Evolutionary conservation across 1,140 invertebrate species (phyloP), one percentile per base, ranked within the genome.

Genomic region (Drosophila sucinea): DNA sequence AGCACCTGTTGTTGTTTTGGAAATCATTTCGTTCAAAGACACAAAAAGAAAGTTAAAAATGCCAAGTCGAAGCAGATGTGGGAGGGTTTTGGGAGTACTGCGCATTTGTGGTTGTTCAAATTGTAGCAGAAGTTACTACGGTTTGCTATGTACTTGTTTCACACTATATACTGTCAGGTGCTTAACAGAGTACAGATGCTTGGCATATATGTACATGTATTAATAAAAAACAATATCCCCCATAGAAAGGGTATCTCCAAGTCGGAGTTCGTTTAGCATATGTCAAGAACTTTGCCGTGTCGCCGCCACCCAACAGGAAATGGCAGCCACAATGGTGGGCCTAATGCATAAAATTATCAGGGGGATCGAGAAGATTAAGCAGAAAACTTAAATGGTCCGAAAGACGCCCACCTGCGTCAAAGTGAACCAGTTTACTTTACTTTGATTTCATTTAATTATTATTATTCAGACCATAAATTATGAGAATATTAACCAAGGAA

Each of bases 41-140:
- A 87, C 83, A 89, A 83, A 86, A 89, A 89, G 83, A 87, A 87
- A 87, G 83, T 86, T 78, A 83, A 69, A 75, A 67, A 63, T 77
- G 67, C 70, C 62, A 68, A 27, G 51, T 60, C 55, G 17, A 38
- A 29, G 62, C 47, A 44, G 17, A 25, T 64, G 67, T 56, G 25
- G 56, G 60, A 10, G 23, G 17, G 32, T 32, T 17, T 23, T 25
- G 55, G 47, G 69, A 57, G 47, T 67, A 64, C 51, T 63, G 6
- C 51, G 76, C 70, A 73, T 79, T 77, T 68, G 58, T 44, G 60
- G 44, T 61, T 68, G 68, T 81, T 67, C 65, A 70, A 82, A 64
- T 67, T 67, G 58, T 73, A 80, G 44, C 70, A 72, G 76, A 56
- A 81, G 61, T 81, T 82, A 79, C 70, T 82, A 79, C 70, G 66